Evolutionary conservation across 2,888 invertebrate species (phyloP).

Genomic region (Macropis europaea): DNA sequence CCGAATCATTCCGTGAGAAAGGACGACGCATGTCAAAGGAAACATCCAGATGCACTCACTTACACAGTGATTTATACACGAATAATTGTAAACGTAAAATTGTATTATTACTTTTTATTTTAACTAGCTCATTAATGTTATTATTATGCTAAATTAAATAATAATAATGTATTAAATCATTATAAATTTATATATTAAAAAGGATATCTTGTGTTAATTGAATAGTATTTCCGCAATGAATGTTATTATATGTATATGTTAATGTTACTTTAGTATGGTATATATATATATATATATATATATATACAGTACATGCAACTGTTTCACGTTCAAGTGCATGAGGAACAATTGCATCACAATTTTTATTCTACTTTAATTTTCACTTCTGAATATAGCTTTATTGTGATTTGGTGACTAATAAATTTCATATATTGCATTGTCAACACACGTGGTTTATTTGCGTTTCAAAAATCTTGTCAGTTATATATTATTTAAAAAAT

Average conservation of each 20-base stretch:
- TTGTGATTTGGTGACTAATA: slow-evolving; percentile 31
- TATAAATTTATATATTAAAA: slow-evolving; percentile 70
- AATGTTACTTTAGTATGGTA: slow-evolving; percentile 32
- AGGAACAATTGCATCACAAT: slow-evolving; percentile 3
- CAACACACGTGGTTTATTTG: slow-evolving; percentile 41
- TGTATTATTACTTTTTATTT: slow-evolving; percentile 71
- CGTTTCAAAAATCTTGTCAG: slow-evolving; percentile 14
- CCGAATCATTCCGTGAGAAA: slow-evolving; percentile 58
- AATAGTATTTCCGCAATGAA: slow-evolving; percentile 24
- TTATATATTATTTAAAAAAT: slow-evolving; percentile 65
- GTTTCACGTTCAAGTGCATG: slow-evolving; percentile 4
- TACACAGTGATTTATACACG: slow-evolving; percentile 63
- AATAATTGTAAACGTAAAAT: slow-evolving; percentile 69
- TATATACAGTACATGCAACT: slow-evolving; percentile 10
- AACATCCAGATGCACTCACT: slow-evolving; percentile 40
- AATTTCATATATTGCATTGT: slow-evolving; percentile 32
- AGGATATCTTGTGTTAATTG: slow-evolving; percentile 53
- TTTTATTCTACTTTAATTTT: slow-evolving; percentile 23
- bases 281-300: slow-evolving; percentile 32
- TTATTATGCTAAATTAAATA: slow-evolving; percentile 67
- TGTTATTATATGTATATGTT: slow-evolving; percentile 14
- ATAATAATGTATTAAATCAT: slow-evolving; percentile 67
- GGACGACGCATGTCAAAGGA: slow-evolving; percentile 29
- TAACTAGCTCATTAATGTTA: slow-evolving; percentile 67
- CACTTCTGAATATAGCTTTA: slow-evolving; percentile 10